Percentiles rank a stretch among this genome's conserved stretches.
phyloP scores from a whole-genome alignment of 2,888 invertebrate species.

The Cryptosula pallasiana region DNA sequence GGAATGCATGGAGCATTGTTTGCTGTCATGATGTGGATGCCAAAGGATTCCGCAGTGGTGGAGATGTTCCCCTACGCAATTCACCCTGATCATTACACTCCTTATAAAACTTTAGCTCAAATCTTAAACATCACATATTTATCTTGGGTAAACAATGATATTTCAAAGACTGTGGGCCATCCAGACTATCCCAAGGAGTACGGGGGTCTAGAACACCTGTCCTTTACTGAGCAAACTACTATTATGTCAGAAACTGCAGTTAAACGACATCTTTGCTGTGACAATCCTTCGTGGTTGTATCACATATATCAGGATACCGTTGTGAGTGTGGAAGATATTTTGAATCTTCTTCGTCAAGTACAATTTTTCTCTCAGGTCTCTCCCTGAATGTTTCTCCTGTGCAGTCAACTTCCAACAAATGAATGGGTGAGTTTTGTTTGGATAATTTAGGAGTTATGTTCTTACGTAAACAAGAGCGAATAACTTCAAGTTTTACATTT shows the following conservation, averaged over 20 bases:
- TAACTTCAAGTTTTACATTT: no score
- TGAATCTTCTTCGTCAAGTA: constrained; percentile 21
- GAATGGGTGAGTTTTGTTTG: no score
- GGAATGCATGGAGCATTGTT: constrained; percentile 56
- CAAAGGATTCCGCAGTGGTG: constrained; percentile 47
- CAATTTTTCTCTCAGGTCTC: no score
- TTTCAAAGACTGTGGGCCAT: constrained; percentile 44
- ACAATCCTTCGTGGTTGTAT: constrained; percentile 56
- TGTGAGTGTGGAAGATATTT: constrained; percentile 43
- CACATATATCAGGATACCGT: constrained; percentile 57
- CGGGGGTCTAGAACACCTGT: constrained; percentile 54
- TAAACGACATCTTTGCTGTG: constrained; percentile 55
- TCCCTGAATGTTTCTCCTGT: no score
- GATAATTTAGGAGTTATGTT: no score
- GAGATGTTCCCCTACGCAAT: constrained; percentile 58
- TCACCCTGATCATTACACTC: constrained; percentile 53
- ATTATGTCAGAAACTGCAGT: constrained; percentile 46
- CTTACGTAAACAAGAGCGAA: no score
- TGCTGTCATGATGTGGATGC: constrained; percentile 52
- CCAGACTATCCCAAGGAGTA: constrained; percentile 46
- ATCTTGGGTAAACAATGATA: constrained; percentile 52
- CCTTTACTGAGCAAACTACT: constrained; percentile 36
- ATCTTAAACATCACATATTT: constrained; percentile 49
- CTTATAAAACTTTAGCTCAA: constrained; percentile 52
- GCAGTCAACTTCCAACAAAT: no score